Percentiles rank a stretch among this genome's conserved stretches.
Conservation (phyloP, 2,113 vertebrate genomes). For the Pterophyllum scalare region DNA sequence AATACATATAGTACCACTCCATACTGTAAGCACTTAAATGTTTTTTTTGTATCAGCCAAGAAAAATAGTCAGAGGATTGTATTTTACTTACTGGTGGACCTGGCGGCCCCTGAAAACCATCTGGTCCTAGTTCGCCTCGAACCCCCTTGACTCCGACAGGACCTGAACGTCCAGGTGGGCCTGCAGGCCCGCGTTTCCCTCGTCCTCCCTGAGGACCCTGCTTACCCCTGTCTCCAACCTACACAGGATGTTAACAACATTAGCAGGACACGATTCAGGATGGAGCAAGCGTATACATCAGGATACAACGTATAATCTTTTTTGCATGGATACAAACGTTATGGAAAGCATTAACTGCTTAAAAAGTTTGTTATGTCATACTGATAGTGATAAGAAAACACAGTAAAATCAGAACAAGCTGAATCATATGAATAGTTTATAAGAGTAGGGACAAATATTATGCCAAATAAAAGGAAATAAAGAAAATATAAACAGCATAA, state of each 20-base stretch:
- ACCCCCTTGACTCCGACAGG: slow-evolving; percentile 73
- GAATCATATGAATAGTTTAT: background rate
- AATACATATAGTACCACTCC: background rate
- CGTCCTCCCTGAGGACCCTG: slow-evolving; percentile 72
- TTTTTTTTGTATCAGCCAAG: background rate
- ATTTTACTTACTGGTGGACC: slow-evolving; percentile 76
- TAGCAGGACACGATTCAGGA: background rate
- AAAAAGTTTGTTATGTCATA: background rate
- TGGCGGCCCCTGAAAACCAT: slow-evolving; percentile 76
- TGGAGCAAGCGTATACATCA: background rate
- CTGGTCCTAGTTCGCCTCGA: slow-evolving; percentile 73
- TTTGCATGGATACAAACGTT: background rate
- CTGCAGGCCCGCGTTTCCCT: slow-evolving; percentile 78
- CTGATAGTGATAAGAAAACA: background rate
- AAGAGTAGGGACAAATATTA: background rate
- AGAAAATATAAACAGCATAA: background rate
- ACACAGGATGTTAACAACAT: slow-evolving; percentile 46
- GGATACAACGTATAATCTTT: background rate
- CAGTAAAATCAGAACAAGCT: background rate
- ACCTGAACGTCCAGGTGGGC: slow-evolving; percentile 75
- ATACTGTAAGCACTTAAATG: background rate
- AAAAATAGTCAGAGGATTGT: background rate
- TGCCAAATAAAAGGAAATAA: background rate
- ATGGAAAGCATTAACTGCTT: background rate
- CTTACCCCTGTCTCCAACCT: slow-evolving; percentile 78